Percentiles rank a stretch among this genome's conserved stretches.
Conservation (phyloP, 2,797 vertebrate genomes). For the Pempheris klunzingeri region DNA sequence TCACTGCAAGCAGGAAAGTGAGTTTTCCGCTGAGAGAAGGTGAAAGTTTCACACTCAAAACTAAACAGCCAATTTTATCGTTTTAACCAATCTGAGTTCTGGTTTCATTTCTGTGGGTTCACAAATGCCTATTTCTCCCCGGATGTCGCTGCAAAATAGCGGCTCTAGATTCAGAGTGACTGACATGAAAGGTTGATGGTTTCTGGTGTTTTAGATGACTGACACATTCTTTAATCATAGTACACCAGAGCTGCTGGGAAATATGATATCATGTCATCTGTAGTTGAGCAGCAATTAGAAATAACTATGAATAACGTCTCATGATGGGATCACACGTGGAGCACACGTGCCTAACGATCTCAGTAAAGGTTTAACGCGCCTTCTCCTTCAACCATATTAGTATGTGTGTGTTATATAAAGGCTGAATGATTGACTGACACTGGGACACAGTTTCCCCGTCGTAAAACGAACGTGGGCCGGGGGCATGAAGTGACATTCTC, state of each 20-base stretch:
- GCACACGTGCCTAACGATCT: too few species aligned
- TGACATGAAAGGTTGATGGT: neutral
- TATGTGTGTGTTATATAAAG: too few species aligned
- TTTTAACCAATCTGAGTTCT: neutral
- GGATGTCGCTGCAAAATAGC: conserved; percentile 20
- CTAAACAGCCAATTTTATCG: neutral
- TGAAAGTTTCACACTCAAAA: conserved; percentile 25
- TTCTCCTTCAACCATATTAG: too few species aligned
- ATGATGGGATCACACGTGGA: too few species aligned
- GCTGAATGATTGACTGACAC: too few species aligned
- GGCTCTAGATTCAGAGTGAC: conserved; percentile 39
- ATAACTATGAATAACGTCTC: too few species aligned
- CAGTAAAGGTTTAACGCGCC: too few species aligned
- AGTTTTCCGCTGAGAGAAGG: conserved; percentile 30
- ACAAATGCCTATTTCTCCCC: neutral
- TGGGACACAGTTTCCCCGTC: too few species aligned
- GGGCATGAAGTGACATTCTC: too few species aligned
- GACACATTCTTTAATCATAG: neutral
- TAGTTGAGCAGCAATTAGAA: neutral
- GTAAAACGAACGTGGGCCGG: too few species aligned
- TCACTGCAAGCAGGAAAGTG: neutral
- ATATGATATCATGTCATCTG: neutral
- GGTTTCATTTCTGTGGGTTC: conserved; percentile 48
- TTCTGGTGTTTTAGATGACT: neutral
- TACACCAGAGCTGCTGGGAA: neutral